Evolutionary conservation across 2,797 vertebrate species (phyloP), one percentile per base, ranked within the genome.

Genomic region (Neosilurus mollespiculum): DNA sequence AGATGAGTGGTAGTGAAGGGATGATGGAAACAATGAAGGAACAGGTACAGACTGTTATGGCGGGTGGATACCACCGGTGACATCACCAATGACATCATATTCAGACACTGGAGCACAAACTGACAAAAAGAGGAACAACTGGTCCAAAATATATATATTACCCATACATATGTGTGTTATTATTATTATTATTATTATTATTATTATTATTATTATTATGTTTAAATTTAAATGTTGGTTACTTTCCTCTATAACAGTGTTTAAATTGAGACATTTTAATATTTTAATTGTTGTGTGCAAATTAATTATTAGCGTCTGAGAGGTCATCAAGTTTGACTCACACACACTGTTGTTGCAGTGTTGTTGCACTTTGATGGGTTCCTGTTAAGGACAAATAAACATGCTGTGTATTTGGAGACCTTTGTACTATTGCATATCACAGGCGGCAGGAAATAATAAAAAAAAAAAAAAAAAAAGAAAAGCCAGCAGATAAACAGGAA

Each of bases 1-100:
- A 83, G 79, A 89, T 85, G 18, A 87, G 87, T 7, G 87, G 90
- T 51, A 89, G 87, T 16, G 86, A 87, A 16, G 87, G 91, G 64
- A 93, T 93, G 88, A 87, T 93, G 79, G 93, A 91, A 86, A 94
- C 93, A 73, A 92, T 94, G 64, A 93, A 92, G 56, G 91, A 93
- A 54, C 93, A 93, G 86, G 92, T 93, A 26, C 90, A 93, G 85
- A 90, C 92, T 76, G 88, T 93, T 80, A 88, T 92, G 1, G 85
- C 89, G 7, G 85, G 89, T 2, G 90, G 88, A 43, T 93, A 93
- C 78, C 93, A 93, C 85, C 92, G 92, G 83, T 95, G 93, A 95
- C 89, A 58, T 66, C 43, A 18, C 73, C 78, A 30, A 61, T 37
- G 43, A 73, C 16, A 56, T 56, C 26, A 79, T 37, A 8, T 69